Evolutionary conservation across 2,888 invertebrate species (phyloP).

Genomic region (Leptopilina myrica): DNA sequence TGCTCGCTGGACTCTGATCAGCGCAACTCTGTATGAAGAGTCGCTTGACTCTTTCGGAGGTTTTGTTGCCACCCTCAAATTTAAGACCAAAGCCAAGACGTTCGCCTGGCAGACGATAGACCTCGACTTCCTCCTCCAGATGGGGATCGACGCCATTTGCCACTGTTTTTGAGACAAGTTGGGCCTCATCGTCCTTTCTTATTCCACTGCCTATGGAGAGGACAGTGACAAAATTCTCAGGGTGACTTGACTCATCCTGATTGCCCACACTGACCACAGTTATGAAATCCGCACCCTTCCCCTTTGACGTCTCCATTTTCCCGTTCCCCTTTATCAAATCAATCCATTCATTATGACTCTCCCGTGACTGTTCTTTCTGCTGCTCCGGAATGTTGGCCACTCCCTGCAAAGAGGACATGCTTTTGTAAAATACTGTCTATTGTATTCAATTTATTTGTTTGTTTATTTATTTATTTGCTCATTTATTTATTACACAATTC

Average conservation of each 20-base stretch:
- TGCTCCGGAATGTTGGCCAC: conserved; percentile 63
- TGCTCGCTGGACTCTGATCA: conserved; percentile 91
- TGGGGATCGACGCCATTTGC: conserved; percentile 66
- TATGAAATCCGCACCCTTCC: conserved; percentile 77
- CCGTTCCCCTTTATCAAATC: conserved; percentile 54
- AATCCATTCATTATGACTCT: conserved; percentile 61
- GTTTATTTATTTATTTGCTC: neutral
- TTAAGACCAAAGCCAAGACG: conserved; percentile 93
- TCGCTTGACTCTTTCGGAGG: conserved; percentile 87
- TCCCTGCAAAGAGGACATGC: conserved; percentile 64
- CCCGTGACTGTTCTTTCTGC: conserved; percentile 57
- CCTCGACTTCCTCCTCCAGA: conserved; percentile 85
- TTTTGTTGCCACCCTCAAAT: conserved; percentile 93
- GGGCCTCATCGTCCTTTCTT: conserved; percentile 63
- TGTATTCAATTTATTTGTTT: neutral
- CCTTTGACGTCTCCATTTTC: conserved; percentile 63
- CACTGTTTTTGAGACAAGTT: conserved; percentile 37
- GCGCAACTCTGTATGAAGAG: conserved; percentile 94
- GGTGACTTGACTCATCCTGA: conserved; percentile 47
- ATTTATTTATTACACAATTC: too few relatives aligned
- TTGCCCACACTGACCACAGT: conserved; percentile 80
- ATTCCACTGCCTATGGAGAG: conserved; percentile 79
- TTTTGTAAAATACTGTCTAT: conserved; percentile 29
- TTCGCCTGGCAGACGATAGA: conserved; percentile 92
- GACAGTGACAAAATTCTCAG: conserved; percentile 80